phyloP scores from a whole-genome alignment of 2,888 invertebrate species.

The Hylaea fasciaria region DNA sequence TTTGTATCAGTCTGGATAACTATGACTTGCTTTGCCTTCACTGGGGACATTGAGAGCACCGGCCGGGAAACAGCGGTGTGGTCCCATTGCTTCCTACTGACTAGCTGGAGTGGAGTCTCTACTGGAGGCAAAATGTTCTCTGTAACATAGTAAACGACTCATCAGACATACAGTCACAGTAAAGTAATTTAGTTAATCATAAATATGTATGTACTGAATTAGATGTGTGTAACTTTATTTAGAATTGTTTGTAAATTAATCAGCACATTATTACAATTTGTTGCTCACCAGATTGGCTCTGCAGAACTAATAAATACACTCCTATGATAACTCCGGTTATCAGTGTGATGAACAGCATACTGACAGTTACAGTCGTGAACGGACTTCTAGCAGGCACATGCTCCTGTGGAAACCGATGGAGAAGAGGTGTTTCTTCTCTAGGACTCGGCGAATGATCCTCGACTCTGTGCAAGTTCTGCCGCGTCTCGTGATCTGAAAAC shows the following conservation, averaged over 20 bases:
- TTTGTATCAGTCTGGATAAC: slow-evolving; percentile 73
- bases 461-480: slow-evolving; percentile 54
- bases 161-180: neutral
- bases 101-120: slow-evolving; percentile 55
- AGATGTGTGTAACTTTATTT: neutral
- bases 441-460: slow-evolving; percentile 40
- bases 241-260: neutral
- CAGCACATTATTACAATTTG: neutral
- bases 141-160: slow-evolving; percentile 44
- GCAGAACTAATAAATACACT: slow-evolving; percentile 68
- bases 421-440: slow-evolving; percentile 62
- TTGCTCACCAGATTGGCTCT: slow-evolving; percentile 63
- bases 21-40: slow-evolving; percentile 62
- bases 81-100: slow-evolving; percentile 56
- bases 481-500: slow-evolving; percentile 67
- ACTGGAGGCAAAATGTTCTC: slow-evolving; percentile 69
- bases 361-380: slow-evolving; percentile 54
- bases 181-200: no score
- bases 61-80: slow-evolving; percentile 23
- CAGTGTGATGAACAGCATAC: slow-evolving; percentile 59
- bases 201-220: neutral
- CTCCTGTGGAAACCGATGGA: slow-evolving; percentile 54
- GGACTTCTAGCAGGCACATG: slow-evolving; percentile 38
- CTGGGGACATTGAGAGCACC: slow-evolving; percentile 20
- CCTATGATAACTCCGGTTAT: slow-evolving; percentile 68